phyloP scores from a whole-genome alignment of 2,888 invertebrate species.

The Drosophila kambysellisi region DNA sequence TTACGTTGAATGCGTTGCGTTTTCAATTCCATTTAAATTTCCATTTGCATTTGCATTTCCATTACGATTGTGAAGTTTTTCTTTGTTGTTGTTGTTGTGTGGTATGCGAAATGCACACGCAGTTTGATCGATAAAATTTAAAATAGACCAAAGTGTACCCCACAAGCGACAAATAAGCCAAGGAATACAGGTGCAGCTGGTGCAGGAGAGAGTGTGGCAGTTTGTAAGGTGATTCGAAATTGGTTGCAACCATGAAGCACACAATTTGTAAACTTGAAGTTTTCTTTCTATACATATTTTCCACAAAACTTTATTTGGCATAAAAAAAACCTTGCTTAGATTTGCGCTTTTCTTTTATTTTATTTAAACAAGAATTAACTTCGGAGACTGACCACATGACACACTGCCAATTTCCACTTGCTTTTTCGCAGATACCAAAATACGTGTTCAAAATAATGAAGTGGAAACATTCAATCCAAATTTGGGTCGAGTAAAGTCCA shows the following conservation, averaged over 20 bases:
- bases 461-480: conserved; percentile 14
- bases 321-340: background rate
- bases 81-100: conserved; percentile 18
- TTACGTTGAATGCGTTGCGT: conserved; percentile 3
- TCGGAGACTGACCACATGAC: background rate
- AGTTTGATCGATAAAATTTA: conserved; percentile 75
- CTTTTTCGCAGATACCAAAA: conserved; percentile 2
- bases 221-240: background rate
- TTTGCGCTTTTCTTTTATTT: background rate
- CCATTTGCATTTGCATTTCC: conserved; percentile 13
- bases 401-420: conserved; percentile 15
- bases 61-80: conserved; percentile 36
- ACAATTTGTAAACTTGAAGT: background rate
- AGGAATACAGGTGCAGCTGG: background rate
- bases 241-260: background rate
- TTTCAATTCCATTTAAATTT: conserved; percentile 31
- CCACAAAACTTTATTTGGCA: background rate
- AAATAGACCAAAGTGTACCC: conserved; percentile 51
- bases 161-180: background rate
- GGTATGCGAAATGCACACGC: conserved; percentile 31
- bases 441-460: conserved; percentile 13
- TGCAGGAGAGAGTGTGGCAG: background rate
- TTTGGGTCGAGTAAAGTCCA: conserved; percentile 35
- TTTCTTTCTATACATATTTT: background rate
- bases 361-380: background rate